These are phyloP conservation scores for Crotalus tigris DNA, from an alignment of 2,113 vertebrate species.

Conservation along the genomic window DNA sequence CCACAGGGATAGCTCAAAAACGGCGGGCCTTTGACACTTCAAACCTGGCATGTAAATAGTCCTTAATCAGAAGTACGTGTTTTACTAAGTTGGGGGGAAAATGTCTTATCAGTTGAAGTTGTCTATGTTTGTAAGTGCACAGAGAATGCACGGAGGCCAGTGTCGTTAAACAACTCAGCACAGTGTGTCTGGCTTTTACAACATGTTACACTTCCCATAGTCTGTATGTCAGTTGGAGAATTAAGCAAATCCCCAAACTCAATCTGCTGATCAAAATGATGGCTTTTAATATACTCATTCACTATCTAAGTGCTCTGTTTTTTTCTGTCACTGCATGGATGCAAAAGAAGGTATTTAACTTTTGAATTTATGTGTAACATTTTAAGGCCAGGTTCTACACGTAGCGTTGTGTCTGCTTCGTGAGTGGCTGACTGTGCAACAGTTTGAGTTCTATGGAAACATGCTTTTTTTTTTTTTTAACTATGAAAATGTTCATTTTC, in stretches of 20 bases:
- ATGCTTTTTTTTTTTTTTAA: conserved; percentile 57
- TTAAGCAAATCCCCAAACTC: conserved; percentile 31
- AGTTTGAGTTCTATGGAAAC: conserved; percentile 46
- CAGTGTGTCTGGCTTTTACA: conserved; percentile 27
- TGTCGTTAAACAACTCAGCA: neutral
- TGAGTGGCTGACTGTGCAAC: conserved; percentile 45
- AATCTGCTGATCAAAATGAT: conserved; percentile 57
- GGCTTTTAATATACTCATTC: neutral
- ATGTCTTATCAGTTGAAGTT: conserved; percentile 33
- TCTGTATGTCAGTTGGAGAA: neutral
- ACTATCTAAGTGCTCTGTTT: neutral
- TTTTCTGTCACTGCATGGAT: conserved; percentile 38
- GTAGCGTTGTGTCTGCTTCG: conserved; percentile 30
- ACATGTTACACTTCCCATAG: conserved; percentile 9
- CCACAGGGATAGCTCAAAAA: conserved; percentile 71
- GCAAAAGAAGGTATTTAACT: conserved; percentile 21
- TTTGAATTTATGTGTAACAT: conserved; percentile 38
- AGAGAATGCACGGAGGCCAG: conserved; percentile 26
- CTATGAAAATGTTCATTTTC: conserved; percentile 52
- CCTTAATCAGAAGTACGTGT: conserved; percentile 72
- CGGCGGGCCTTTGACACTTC: conserved; percentile 68
- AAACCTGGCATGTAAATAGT: conserved; percentile 71
- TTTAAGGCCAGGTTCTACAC: conserved; percentile 37
- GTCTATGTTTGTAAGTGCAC: conserved; percentile 41
- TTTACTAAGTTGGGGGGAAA: conserved; percentile 60